phyloP scores from a whole-genome alignment of 2,888 invertebrate genomes.

The Amblyjoppa proteus region DNA sequence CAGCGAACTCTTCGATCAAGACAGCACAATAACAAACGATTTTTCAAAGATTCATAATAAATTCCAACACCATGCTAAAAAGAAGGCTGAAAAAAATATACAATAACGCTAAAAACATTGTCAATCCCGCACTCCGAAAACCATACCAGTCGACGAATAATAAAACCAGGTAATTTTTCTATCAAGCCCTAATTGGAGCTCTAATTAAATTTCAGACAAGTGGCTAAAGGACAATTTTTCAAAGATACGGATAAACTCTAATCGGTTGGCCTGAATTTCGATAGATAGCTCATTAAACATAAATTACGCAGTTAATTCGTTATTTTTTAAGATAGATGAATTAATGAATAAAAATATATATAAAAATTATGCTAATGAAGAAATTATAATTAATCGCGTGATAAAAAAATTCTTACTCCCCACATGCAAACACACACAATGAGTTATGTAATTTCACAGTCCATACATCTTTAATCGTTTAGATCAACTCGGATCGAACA shows the following conservation, averaged over 20 bases:
- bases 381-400: conserved; percentile 30
- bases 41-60: conserved; percentile 65
- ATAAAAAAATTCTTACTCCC: conserved; percentile 49
- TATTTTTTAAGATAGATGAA: conserved; percentile 48
- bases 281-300: conserved; percentile 42
- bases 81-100: conserved; percentile 66
- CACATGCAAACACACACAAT: conserved; percentile 60
- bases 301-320: conserved; percentile 36
- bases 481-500: neutral
- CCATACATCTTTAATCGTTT: conserved; percentile 37
- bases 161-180: conserved; percentile 68
- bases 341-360: conserved; percentile 48
- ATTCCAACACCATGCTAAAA: conserved; percentile 76
- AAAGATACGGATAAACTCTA: conserved; percentile 2
- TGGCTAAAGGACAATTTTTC: neutral
- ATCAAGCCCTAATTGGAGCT: conserved; percentile 64
- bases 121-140: conserved; percentile 69
- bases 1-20: conserved; percentile 52
- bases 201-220: conserved; percentile 33
- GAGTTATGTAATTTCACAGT: conserved; percentile 63
- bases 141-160: conserved; percentile 74
- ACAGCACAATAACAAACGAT: conserved; percentile 54
- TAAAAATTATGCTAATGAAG: conserved; percentile 51
- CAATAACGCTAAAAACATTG: conserved; percentile 61
- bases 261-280: conserved; percentile 28